phyloP scores from a whole-genome alignment of 2,113 vertebrate genomes.

The Melanocharis versteri region DNA sequence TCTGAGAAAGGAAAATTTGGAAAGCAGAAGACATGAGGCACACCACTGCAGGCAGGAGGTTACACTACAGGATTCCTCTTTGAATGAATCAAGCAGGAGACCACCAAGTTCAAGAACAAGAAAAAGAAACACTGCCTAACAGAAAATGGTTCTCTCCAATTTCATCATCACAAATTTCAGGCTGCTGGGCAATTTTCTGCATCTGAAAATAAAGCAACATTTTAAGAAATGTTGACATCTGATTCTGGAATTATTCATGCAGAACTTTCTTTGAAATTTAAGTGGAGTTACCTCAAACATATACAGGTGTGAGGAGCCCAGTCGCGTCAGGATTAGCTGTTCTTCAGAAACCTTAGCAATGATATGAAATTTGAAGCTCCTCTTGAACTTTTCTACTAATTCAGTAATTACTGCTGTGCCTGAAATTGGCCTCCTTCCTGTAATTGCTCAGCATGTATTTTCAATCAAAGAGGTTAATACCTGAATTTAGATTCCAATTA shows the following conservation, averaged over 20 bases:
- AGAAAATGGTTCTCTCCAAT: background rate
- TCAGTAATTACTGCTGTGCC: conserved; percentile 95
- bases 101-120: background rate
- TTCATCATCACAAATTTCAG: background rate
- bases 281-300: conserved; percentile 59
- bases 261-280: conserved; percentile 63
- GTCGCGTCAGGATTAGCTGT: conserved; percentile 82
- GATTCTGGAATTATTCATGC: conserved; percentile 6
- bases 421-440: conserved; percentile 81
- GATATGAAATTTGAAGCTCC: conserved; percentile 90
- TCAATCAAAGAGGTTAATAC: conserved; percentile 81
- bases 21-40: background rate
- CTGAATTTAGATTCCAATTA: conserved; percentile 87
- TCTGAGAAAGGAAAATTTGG: background rate
- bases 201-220: conserved; percentile 8
- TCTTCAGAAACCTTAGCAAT: conserved; percentile 84
- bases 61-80: background rate
- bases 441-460: conserved; percentile 80
- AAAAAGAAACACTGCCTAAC: background rate
- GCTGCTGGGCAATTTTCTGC: background rate
- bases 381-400: conserved; percentile 96
- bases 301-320: conserved; percentile 74
- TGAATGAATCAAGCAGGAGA: background rate
- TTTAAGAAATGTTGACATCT: background rate
- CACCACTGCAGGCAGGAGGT: background rate